Evolutionary conservation across 1,140 invertebrate species (phyloP), one percentile per base, ranked within the genome.

Genomic region (Heliothis subflexa): DNA sequence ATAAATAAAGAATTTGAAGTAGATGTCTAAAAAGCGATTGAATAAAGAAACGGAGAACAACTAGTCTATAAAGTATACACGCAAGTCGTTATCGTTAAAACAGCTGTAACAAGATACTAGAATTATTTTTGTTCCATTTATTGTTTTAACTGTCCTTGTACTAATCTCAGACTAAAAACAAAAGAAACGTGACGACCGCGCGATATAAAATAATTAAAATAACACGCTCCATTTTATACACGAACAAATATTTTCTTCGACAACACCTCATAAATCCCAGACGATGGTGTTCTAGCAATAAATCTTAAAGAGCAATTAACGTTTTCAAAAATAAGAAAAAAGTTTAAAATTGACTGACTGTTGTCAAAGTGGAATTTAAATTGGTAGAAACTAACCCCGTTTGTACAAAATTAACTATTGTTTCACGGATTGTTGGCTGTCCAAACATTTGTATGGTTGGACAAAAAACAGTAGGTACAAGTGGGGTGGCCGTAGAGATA

Each of bases 381-480:
- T 75, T 75, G 73, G 73, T 13, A 47, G 73, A 64, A 64, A 85
- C 76, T 85, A 85, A 89, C 84, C 87, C 88, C 81, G 86, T 85
- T 86, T 73, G 78, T 68, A 82, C 78, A 64, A 81, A 87, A 89
- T 89, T 87, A 89, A 88, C 89, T 87, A 92, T 92, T 92, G 90
- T 93, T 93, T 89, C 85, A 87, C 81, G 83, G 83, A 84, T 85
- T 89, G 88, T 90, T 91, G 84, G 81, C 81, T 88, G 85, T 87
- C 83, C 81, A 92, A 93, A 92, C 90, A 92, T 62, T 75, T 72
- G 61, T 55, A 82, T 78, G 81, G 81, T 85, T 78, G 61, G 85
- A 94, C 88, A 94, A 93, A 94, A 94, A 93, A 92, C 87, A 91
- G 85, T 89, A 91, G 90, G 91, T 88, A 88, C 25, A 18, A 68